phyloP scores from a whole-genome alignment of 2,797 vertebrate species.

The Megaceryle alcyon region DNA sequence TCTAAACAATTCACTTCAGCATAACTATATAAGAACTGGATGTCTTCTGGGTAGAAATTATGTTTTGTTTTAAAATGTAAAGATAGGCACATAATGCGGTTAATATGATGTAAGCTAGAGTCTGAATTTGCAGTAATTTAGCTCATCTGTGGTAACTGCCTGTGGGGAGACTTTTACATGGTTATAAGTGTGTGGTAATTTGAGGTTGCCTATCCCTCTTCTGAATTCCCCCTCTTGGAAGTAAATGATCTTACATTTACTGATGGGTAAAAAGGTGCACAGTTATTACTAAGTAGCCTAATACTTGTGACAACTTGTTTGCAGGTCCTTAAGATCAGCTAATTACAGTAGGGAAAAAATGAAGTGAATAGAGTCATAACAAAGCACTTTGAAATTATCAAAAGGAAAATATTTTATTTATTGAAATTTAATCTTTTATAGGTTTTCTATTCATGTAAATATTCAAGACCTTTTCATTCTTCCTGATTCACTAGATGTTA shows the following conservation, averaged over 20 bases:
- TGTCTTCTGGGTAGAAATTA: constrained; percentile 17
- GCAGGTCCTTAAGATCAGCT: constrained; percentile 16
- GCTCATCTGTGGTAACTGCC: constrained; percentile 65
- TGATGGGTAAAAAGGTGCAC: constrained; percentile 46
- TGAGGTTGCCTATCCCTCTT: constrained; percentile 72
- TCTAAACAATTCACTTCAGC: neutral
- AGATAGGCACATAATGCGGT: constrained; percentile 1
- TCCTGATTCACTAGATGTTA: neutral
- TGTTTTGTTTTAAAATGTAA: constrained; percentile 21
- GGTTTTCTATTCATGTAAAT: neutral
- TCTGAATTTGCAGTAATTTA: constrained; percentile 59
- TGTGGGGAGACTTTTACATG: constrained; percentile 62
- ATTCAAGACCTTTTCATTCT: neutral
- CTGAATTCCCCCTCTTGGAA: constrained; percentile 70
- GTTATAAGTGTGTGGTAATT: constrained; percentile 65
- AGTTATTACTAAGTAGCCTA: constrained; percentile 57
- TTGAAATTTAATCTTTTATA: neutral
- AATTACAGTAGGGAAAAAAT: neutral
- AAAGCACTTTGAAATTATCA: constrained; percentile 35
- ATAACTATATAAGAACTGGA: neutral
- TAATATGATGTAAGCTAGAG: constrained; percentile 51
- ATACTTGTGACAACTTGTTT: constrained; percentile 64
- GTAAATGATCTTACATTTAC: constrained; percentile 62
- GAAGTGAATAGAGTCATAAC: constrained; percentile 12
- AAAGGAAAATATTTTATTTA: constrained; percentile 16